These are phyloP conservation scores for Euthynnus affinis DNA, from an alignment of 2,797 vertebrate genomes.

Conservation along the genomic window DNA sequence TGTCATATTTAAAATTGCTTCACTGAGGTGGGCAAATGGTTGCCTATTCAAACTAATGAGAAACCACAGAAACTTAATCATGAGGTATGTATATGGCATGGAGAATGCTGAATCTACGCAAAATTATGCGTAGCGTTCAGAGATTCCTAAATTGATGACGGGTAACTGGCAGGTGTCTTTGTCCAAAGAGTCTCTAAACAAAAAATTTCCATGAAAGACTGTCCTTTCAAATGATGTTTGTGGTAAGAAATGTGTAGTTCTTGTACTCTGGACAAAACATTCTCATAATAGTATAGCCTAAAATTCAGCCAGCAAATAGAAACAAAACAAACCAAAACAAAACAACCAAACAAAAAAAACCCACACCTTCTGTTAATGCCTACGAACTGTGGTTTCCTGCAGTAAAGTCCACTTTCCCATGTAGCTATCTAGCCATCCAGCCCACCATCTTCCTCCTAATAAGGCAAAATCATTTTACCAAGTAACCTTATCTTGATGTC, in stretches of 20 bases:
- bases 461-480: no score
- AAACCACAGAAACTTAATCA: slow-evolving; percentile 15
- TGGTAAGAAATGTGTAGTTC: background rate
- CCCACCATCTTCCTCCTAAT: no score
- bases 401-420: no score
- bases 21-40: background rate
- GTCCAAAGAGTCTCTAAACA: background rate
- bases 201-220: background rate
- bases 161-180: background rate
- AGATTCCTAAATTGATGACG: background rate
- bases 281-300: no score
- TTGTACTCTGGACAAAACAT: no score
- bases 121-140: background rate
- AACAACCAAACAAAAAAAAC: no score
- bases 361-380: no score
- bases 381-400: no score
- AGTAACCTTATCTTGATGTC: no score
- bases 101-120: background rate
- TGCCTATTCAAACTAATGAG: slow-evolving; percentile 26
- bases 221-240: background rate
- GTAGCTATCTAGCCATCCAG: no score
- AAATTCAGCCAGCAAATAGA: no score
- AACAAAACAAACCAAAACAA: no score
- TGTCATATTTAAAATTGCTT: background rate
- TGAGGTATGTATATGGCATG: background rate